Evolutionary conservation across 2,113 vertebrate species (phyloP).

Genomic region (Buteo buteo): DNA sequence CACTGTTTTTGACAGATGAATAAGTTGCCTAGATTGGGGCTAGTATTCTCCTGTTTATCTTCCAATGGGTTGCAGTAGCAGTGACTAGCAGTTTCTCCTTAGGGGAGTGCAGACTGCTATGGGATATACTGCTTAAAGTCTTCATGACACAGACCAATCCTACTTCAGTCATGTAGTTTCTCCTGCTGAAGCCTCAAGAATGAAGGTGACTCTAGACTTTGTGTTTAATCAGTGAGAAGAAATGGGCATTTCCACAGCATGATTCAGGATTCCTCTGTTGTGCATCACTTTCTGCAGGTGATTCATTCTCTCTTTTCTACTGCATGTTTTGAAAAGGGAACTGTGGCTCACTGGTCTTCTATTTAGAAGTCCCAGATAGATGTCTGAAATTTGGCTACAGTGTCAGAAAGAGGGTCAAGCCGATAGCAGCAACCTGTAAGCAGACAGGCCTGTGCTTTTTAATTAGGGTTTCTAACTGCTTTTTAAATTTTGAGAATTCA

Average conservation of each 20-base stretch:
- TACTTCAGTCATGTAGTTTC: not conserved
- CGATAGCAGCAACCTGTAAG: not conserved
- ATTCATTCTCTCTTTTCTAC: not conserved
- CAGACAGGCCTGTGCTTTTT: not conserved
- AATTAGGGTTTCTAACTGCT: not conserved
- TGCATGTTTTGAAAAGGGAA: not conserved
- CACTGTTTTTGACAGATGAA: not conserved
- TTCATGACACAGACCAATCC: rapidly evolving
- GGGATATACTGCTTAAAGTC: not conserved
- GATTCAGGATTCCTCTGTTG: conserved; percentile 27
- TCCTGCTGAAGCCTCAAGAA: not conserved
- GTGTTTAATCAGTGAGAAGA: not conserved
- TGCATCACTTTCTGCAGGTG: not conserved
- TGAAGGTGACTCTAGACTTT: not conserved
- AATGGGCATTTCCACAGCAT: not conserved
- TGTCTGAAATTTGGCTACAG: not conserved
- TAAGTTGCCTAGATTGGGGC: not conserved
- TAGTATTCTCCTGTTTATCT: not conserved
- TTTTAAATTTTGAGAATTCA: not conserved
- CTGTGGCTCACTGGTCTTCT: not conserved
- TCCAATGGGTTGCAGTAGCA: not conserved
- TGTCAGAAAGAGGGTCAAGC: not conserved
- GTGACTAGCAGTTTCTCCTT: not conserved
- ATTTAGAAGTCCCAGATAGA: not conserved
- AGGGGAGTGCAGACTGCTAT: not conserved